Conservation (phyloP, 2,113 vertebrate genomes). For the Dicentrarchus labrax region DNA sequence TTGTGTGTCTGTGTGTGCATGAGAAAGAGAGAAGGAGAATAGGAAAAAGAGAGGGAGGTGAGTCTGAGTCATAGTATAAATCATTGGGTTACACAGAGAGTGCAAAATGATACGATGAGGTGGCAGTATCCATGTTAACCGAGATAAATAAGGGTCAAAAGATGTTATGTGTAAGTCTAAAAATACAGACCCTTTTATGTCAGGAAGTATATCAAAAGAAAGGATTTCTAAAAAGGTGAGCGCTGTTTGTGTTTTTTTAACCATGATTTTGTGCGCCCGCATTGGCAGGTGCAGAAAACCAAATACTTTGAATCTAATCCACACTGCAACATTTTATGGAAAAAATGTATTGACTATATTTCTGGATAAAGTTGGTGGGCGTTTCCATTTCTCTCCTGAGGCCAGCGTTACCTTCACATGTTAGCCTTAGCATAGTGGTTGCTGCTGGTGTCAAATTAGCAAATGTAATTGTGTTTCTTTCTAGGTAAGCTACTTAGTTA, state of each 20-base stretch:
- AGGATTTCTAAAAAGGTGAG: not conserved
- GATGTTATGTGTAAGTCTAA: not conserved
- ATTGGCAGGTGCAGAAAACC: not conserved
- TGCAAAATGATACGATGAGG: slow-evolving; percentile 25
- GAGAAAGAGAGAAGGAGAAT: not conserved
- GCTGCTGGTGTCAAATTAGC: not conserved
- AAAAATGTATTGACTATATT: not conserved
- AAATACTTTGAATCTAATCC: not conserved
- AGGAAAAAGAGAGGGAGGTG: slow-evolving; percentile 9
- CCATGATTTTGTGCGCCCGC: not conserved
- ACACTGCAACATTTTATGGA: not conserved
- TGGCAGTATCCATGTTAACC: slow-evolving; percentile 6
- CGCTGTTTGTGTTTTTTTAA: not conserved
- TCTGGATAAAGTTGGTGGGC: too few relatives aligned
- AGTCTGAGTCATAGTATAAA: slow-evolving; percentile 46
- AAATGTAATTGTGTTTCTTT: not conserved
- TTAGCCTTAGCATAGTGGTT: not conserved
- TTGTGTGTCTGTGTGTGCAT: not conserved
- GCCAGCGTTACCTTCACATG: not conserved
- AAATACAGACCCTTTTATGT: not conserved
- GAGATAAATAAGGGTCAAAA: not conserved
- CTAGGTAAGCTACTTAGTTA: not conserved
- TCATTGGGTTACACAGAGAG: slow-evolving; percentile 33
- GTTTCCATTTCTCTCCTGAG: not conserved
- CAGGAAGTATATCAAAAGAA: not conserved